A percentile compares a stretch with the other conserved stretches of the same genome.
These are phyloP conservation scores for Vanacampus margaritifer DNA, from an alignment of 2,113 vertebrate species.

Conservation along the genomic window DNA sequence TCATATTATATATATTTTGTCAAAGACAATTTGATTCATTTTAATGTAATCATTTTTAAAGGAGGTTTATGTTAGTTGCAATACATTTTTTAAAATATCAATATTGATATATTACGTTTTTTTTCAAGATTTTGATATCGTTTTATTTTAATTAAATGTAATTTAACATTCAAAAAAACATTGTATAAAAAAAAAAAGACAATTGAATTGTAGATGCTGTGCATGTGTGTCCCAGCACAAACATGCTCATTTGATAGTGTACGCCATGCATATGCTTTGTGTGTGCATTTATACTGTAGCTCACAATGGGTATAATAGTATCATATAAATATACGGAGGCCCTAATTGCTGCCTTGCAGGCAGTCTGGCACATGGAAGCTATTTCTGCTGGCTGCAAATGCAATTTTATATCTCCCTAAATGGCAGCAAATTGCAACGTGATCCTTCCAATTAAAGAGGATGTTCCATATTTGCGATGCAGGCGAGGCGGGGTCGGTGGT, in stretches of 20 bases:
- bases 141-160: no score
- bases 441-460: not conserved
- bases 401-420: constrained; percentile 7
- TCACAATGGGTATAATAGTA: not conserved
- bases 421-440: not conserved
- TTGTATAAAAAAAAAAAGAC: no score
- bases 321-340: not conserved
- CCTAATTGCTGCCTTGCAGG: constrained; percentile 1
- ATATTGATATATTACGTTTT: not conserved
- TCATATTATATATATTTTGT: not conserved
- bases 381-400: constrained; percentile 10
- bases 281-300: not conserved
- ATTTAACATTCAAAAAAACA: no score
- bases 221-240: not conserved
- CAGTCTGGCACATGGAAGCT: constrained; percentile 25
- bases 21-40: not conserved
- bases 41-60: not conserved
- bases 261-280: not conserved
- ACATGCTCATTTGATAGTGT: not conserved
- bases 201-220: no score
- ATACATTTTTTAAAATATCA: not conserved
- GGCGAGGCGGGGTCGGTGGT: not conserved
- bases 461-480: constrained; percentile 3
- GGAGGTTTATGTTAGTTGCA: not conserved
- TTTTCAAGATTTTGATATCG: not conserved